Evolutionary conservation across 1,140 invertebrate species (phyloP).

Genomic region (Drosophila albomicans): DNA sequence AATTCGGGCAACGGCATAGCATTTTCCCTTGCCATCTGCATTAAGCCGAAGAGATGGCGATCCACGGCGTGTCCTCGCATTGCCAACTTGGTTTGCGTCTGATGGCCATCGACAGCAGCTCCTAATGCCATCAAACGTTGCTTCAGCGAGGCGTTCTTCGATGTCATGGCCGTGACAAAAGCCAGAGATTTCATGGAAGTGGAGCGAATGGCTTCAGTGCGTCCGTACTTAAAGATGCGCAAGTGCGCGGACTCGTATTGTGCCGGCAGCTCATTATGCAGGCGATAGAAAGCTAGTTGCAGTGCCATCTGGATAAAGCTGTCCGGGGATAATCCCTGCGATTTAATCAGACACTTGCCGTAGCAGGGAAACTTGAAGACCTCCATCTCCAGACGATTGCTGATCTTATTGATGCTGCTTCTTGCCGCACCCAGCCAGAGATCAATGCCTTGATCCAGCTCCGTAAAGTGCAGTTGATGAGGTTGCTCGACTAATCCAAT

Average conservation of each 20-base stretch:
- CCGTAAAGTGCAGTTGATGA: slow-evolving; percentile 26
- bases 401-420: slow-evolving; percentile 80
- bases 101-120: slow-evolving; percentile 92
- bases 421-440: slow-evolving; percentile 51
- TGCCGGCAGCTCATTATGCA: slow-evolving; percentile 90
- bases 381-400: slow-evolving; percentile 89
- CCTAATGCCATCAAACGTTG: slow-evolving; percentile 85
- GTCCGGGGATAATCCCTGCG: slow-evolving; percentile 93
- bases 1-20: slow-evolving; percentile 90
- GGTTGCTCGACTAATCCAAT: background rate
- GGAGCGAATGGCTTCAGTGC: slow-evolving; percentile 96
- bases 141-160: slow-evolving; percentile 83
- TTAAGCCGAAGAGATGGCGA: slow-evolving; percentile 93
- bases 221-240: slow-evolving; percentile 91
- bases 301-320: slow-evolving; percentile 97
- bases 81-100: slow-evolving; percentile 91
- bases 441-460: slow-evolving; percentile 8
- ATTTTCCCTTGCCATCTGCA: slow-evolving; percentile 91
- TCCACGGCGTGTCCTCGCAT: slow-evolving; percentile 93
- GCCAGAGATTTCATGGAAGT: slow-evolving; percentile 91
- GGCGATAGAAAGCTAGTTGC: slow-evolving; percentile 93
- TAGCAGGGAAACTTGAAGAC: slow-evolving; percentile 90
- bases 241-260: slow-evolving; percentile 95
- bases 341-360: slow-evolving; percentile 93
- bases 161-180: slow-evolving; percentile 90